Conservation (phyloP, 2,113 vertebrate genomes). For the Malurus elegans region DNA sequence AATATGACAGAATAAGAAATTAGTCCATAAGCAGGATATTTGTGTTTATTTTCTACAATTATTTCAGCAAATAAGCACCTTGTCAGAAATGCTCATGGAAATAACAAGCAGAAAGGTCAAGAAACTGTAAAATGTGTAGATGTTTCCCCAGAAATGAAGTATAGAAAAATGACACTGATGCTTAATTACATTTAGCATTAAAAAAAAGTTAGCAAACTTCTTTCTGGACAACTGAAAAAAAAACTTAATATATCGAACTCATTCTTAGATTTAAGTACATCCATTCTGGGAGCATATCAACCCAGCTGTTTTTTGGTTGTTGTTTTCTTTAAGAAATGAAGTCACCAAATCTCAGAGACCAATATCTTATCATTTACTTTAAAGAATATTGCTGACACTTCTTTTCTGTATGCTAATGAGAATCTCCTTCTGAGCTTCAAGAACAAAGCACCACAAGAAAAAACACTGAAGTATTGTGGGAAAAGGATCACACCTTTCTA, state of each 20-base stretch:
- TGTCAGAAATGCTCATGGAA: background rate
- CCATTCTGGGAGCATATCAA: background rate
- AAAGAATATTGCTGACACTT: background rate
- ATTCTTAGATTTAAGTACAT: background rate
- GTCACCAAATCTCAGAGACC: background rate
- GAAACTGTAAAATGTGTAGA: background rate
- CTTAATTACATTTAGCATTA: background rate
- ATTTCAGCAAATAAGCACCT: background rate
- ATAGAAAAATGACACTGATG: background rate
- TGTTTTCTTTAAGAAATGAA: background rate
- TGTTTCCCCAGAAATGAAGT: background rate
- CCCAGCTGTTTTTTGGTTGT: background rate
- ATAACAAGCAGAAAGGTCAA: background rate
- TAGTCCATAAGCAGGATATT: background rate
- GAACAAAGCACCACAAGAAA: background rate
- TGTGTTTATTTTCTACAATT: background rate
- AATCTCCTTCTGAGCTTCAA: background rate
- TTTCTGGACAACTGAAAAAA: background rate
- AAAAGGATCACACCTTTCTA: background rate
- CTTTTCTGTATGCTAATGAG: background rate
- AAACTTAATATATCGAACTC: background rate
- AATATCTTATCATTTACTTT: background rate
- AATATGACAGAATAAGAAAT: background rate
- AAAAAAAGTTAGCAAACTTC: background rate
- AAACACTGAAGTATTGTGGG: background rate